Evolutionary conservation across 37 sponge, comb jelly and placozoan species (phyloP), one percentile per base, ranked within the genome.

Genomic region (Agelas oroides): DNA sequence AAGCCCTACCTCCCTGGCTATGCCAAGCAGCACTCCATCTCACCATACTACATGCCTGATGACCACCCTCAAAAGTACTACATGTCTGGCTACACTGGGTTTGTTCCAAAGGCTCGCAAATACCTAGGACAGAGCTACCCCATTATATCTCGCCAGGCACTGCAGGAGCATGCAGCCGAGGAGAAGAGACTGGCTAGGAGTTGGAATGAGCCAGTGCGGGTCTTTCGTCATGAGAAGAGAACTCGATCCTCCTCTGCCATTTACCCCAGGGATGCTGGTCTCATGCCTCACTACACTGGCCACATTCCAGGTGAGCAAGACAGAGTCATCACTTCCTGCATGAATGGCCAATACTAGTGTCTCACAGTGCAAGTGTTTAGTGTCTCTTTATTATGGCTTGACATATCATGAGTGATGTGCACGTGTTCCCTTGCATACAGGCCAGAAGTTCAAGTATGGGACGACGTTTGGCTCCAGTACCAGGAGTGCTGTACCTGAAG

Each of bases 31-130:
- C 95, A 91, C 79, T 89, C 92, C 53, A 86, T 87, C 24, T 90
- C 96, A 1, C 88, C 94, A 3, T 87, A 70, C 77, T 76, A 84
- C 81, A 78, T 93, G 78, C 92, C 90, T 24, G 84, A 92, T 30
- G 92, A 71, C 8, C 88, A 93, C 58, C 94, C 91, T n/a, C 65
- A 96, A 31, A 89, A 93, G 73, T 79, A 84, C 60, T 89, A 89
- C 83, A 94, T 96, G 86, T 94, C 97, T 30, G 99, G 99, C 30
- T 98, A 98, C 84, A 98, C 95, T 16, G 99, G 99, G 5, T 98
- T 96, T 67, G 85, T 98, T 19, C 99, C 99, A 27, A 94, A 82
- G 70, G 77, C 94, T 15, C 86, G 84, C 17, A 94, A 96, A 84
- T 90, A 92, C 78, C 73, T 98, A 61, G 95, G 97, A 19, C 89